These are phyloP conservation scores for Drosophila hamatofila DNA, from an alignment of 2,888 invertebrate genomes.

Conservation along the genomic window DNA sequence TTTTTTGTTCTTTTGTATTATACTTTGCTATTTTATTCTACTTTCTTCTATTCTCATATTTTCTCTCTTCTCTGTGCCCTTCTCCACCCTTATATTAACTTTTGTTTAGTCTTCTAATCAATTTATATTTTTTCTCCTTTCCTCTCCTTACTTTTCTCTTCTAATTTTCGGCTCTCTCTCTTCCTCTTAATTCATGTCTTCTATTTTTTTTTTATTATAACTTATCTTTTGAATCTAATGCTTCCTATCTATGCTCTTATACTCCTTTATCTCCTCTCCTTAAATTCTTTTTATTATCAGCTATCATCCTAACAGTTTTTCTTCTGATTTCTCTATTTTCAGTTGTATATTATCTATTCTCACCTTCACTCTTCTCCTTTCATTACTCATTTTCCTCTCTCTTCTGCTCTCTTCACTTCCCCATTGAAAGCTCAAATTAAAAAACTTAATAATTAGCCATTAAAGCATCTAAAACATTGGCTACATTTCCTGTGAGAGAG, in stretches of 20 bases:
- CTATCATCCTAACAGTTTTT: too few relatives aligned
- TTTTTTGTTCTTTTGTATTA: neutral
- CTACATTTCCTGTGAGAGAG: constrained; percentile 60
- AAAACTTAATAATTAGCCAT: constrained; percentile 51
- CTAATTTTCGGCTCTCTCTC: too few relatives aligned
- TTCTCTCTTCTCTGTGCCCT: neutral
- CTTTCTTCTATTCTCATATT: neutral
- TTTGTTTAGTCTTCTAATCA: neutral
- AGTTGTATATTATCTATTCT: too few relatives aligned
- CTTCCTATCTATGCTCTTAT: too few relatives aligned
- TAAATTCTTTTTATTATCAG: too few relatives aligned
- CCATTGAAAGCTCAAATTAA: constrained; percentile 1
- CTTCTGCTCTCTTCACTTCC: neutral
- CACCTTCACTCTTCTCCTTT: neutral
- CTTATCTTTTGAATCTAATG: too few relatives aligned
- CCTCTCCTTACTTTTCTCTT: neutral
- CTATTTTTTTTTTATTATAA: neutral
- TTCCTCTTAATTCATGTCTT: too few relatives aligned
- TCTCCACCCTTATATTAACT: neutral
- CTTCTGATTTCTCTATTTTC: too few relatives aligned
- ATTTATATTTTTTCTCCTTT: neutral
- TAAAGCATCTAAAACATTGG: constrained; percentile 49
- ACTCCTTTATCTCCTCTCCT: too few relatives aligned
- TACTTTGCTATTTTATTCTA: neutral
- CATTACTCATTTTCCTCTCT: too few relatives aligned